Evolutionary conservation across 2,888 invertebrate genomes (phyloP).

Genomic region (Andrena camellia): DNA sequence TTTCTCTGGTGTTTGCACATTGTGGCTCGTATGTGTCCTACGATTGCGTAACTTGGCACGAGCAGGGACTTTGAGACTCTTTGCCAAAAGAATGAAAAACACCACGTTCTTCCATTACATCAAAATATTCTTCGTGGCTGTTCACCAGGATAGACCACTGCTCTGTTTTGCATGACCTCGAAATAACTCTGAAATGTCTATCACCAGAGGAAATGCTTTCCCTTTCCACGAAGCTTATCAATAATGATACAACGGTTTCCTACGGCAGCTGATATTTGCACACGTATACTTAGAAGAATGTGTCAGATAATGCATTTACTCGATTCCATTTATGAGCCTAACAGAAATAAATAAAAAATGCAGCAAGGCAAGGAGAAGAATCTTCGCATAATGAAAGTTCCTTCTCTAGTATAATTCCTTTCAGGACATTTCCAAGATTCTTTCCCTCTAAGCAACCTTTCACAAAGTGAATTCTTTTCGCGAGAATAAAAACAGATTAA

Average conservation of each 20-base stretch:
- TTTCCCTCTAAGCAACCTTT: too few species aligned
- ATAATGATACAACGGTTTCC: not conserved
- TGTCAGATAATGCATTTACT: too few species aligned
- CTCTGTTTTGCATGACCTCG: not conserved
- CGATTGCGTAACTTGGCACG: constrained; percentile 10
- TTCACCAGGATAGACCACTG: not conserved
- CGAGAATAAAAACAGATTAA: not conserved
- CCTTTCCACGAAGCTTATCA: not conserved
- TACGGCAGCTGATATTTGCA: not conserved
- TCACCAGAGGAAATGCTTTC: not conserved
- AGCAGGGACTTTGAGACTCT: not conserved
- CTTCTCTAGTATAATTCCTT: too few species aligned
- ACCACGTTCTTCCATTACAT: not conserved
- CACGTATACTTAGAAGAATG: too few species aligned
- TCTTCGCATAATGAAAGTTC: too few species aligned
- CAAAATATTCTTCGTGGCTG: not conserved
- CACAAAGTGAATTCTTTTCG: too few species aligned
- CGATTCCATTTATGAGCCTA: too few species aligned
- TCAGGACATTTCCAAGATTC: too few species aligned
- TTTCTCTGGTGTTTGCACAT: not conserved
- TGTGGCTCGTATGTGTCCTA: constrained; percentile 2
- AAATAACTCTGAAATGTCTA: not conserved
- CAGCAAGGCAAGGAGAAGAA: too few species aligned
- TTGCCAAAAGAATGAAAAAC: too few species aligned
- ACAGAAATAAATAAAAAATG: too few species aligned